Evolutionary conservation across 2,888 invertebrate genomes (phyloP), one percentile per base, ranked within the genome.

Genomic region (Embidobia sp.): DNA sequence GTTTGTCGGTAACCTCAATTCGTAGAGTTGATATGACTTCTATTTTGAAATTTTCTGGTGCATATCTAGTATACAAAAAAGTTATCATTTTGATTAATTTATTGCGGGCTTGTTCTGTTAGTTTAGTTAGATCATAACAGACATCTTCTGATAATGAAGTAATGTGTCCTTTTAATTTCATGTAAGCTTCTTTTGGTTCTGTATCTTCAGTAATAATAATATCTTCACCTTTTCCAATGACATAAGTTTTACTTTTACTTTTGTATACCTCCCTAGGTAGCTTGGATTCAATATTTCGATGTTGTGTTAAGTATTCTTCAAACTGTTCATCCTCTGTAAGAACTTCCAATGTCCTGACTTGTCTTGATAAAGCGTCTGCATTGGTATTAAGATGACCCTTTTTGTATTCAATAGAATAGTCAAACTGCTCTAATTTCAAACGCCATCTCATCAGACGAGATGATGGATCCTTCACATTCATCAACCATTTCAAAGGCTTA

Each of bases 351-450:
- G 10, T 6, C 1, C 29, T n/a, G 1, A 48, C 16, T 29, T 48
- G 29, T 53, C 53, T 13, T 0, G 51, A 51, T 18, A 51, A 18
- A 4, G 51, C 51, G 16, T 51, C 51, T 10, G 51, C 51, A 7
- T 53, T 53, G 0, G 22, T 22, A n/a, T 53, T 53, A n/a, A 35
- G 11, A 11, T 33, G 6, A 7, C 26, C 53, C 13, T 19, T 22
- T 37, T 37, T 53, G n/a, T 53, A 37, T 19, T 19, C 35, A 13
- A 42, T 19, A 5, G 5, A n/a, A 13, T 42, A 46, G 19, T 46
- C 27, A 27, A 7, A 46, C 13, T 46, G 27, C 13, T 46, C 46
- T 6, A 46, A 7, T 46, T 46, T 46, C 7, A 27, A 8, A 7
- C 46, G 18, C 35, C 53, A 53, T 19, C 35, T 31, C 13, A 22